Base-by-base conservation (phyloP, 2,113 vertebrate species). In the Marmota flaviventris region DNA sequence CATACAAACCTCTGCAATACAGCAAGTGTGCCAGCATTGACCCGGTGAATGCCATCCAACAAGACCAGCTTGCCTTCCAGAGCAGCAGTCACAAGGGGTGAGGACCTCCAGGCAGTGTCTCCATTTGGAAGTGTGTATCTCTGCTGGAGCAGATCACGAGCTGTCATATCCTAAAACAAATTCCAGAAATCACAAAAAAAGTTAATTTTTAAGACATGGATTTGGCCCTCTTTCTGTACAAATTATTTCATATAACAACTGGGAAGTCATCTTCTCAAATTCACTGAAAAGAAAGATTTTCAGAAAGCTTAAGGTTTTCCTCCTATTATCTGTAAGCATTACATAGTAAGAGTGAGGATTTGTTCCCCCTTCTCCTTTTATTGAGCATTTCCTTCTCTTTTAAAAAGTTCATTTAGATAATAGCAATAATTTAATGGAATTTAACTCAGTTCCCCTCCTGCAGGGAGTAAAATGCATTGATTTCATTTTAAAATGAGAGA, bases 31-130 rank as follows among this genome's bases (percentile, higher is more conserved):
- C 99, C 99, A 14, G 99, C 98, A 94, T 99, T 99, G 95, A 99
- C 99, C 14, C 99, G 98, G 97, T 99, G 99, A 86, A 99, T 99
- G 27, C 99, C 99, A 0, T 99, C 99, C 84, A 99, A 98, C 70
- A 99, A 93, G 69, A 99, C 99, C 83, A 99, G 99, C 92, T 99
- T 99, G 82, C 99, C 99, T 95, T 99, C 99, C 58, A 99, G 98
- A 70, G 99, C 99, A 34, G 99, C 99, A 3, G 97, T 99, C 91
- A 99, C 99, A 25, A 99, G 99, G 0, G 99, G 99, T 0, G 99
- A 99, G 0, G 99, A 98, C 92, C 99, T 99, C 99, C 99, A 99
- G 24, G 99, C 99, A 5, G 99, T 99, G 98, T 99, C 99, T 87
- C 99, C 99, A 37, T 99, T 99, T 0, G 99, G 99, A 84, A 99